These are phyloP conservation scores for Sesia bembeciformis DNA, from an alignment of 2,888 invertebrate genomes.

Conservation along the genomic window DNA sequence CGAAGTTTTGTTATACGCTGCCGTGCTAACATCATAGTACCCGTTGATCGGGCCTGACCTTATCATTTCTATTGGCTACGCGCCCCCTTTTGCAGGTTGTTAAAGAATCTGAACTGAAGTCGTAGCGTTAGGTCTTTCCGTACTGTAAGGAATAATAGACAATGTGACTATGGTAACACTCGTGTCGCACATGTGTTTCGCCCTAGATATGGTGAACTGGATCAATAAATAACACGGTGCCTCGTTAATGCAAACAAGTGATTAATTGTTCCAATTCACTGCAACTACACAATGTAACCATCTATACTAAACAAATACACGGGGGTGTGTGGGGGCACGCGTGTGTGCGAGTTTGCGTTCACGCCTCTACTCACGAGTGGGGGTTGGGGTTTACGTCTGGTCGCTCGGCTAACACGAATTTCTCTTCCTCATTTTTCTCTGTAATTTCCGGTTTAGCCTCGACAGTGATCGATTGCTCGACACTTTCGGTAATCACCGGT, in stretches of 20 bases:
- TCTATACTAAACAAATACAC: not conserved
- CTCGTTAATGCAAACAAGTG: no score
- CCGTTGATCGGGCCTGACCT: slow-evolving; percentile 49
- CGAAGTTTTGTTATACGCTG: slow-evolving; percentile 59
- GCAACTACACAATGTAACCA: not conserved
- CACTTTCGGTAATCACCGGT: slow-evolving; percentile 15
- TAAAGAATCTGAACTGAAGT: slow-evolving; percentile 96
- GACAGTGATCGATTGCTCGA: slow-evolving; percentile 13
- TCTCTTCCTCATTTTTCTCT: slow-evolving; percentile 14
- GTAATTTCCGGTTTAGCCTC: slow-evolving; percentile 7
- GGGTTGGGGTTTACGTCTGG: slow-evolving; percentile 62
- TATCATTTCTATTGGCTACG: slow-evolving; percentile 82
- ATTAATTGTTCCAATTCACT: not conserved
- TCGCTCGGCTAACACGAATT: slow-evolving; percentile 41
- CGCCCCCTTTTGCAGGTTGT: slow-evolving; percentile 90
- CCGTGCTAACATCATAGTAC: slow-evolving; percentile 52
- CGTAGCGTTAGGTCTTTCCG: slow-evolving; percentile 97
- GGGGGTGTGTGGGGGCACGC: slow-evolving; percentile 24
- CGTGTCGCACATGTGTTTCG: no score
- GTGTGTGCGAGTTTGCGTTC: slow-evolving; percentile 32
- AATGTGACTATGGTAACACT: slow-evolving; percentile 24
- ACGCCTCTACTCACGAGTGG: slow-evolving; percentile 67
- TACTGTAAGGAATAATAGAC: slow-evolving; percentile 82
- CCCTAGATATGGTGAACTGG: no score
- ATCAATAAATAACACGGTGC: no score